A percentile compares a stretch with the other conserved stretches of the same genome.
Conservation (phyloP, 2,888 invertebrate species). For the Serrognathus titanus region DNA sequence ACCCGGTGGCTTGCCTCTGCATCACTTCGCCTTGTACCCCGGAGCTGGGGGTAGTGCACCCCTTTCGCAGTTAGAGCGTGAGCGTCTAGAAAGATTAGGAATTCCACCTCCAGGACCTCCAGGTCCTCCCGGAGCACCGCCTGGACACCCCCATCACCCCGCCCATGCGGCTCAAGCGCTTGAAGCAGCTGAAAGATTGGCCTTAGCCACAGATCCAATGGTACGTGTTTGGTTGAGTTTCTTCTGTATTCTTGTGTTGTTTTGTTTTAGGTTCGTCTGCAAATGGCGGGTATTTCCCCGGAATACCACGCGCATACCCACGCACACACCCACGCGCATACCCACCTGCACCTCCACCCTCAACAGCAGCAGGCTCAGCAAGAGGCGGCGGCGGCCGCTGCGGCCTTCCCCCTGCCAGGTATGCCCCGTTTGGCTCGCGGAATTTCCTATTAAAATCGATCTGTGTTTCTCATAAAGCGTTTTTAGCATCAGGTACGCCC, state of each 20-base stretch:
- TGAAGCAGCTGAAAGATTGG: conserved; percentile 74
- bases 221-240: conserved; percentile 44
- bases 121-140: conserved; percentile 54
- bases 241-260: neutral
- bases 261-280: conserved; percentile 61
- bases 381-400: conserved; percentile 55
- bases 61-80: conserved; percentile 80
- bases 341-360: conserved; percentile 80
- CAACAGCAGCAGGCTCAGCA: conserved; percentile 77
- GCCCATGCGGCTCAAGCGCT: conserved; percentile 55
- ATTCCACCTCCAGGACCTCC: conserved; percentile 61
- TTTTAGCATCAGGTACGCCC: conserved; percentile 51
- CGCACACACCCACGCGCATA: conserved; percentile 88
- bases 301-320: conserved; percentile 92
- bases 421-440: conserved; percentile 3
- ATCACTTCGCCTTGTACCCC: conserved; percentile 73
- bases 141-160: conserved; percentile 57
- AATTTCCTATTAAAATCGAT: conserved; percentile 1
- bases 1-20: conserved; percentile 56
- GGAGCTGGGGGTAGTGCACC: conserved; percentile 62
- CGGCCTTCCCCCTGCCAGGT: conserved; percentile 60
- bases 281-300: conserved; percentile 87
- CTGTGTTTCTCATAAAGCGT: conserved; percentile 5
- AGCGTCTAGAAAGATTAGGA: conserved; percentile 80
- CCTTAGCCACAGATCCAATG: conserved; percentile 88